Evolutionary conservation across 2,113 vertebrate genomes (phyloP), one percentile per base, ranked within the genome.

Genomic region (Numenius arquata): DNA sequence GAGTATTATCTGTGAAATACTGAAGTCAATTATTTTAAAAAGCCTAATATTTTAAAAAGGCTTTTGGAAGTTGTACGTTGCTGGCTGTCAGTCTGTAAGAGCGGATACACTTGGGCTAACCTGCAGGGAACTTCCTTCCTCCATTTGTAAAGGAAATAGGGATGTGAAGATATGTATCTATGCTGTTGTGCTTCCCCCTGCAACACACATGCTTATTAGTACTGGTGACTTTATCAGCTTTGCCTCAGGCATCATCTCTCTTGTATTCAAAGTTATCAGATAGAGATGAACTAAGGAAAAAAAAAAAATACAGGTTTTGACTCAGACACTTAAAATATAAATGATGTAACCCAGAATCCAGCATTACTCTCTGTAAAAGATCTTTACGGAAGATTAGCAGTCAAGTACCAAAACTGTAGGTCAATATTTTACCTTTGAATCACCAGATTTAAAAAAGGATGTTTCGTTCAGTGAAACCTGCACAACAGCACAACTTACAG

Each of bases 91-190:
- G 40, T 62, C 61, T 77, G 43, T 34, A 75, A 68, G 65, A 85
- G 73, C 7, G 0, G 65, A 86, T 89, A 55, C 23, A 68, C 65
- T 85, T 36, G 45, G 43, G 80, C 86, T 81, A 94, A 90, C 77
- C 48, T 96, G 83, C 73, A 77, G 61, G 87, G 81, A 91, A 90
- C 87, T 87, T 91, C 88, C 92, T 96, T 95, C 90, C 92, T 91
- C 68, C 10, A 0, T 91, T 72, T 92, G 67, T 65, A 83, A 76
- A 91, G 85, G 90, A 96, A 97, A 77, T n/a, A 85, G 65, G 89
- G 87, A 93, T 94, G 70, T 91, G 89, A 91, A 97, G 95, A 95
- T 93, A 72, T 12, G 38, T 80, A 95, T 95, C 93, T 96, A 8
- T 73, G 68, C 56, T 74, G 48, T 13, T 71, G 85, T 63, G 71